These are phyloP conservation scores for Porphyrio hochstetteri DNA, from an alignment of 2,113 vertebrate genomes.

Conservation along the genomic window DNA sequence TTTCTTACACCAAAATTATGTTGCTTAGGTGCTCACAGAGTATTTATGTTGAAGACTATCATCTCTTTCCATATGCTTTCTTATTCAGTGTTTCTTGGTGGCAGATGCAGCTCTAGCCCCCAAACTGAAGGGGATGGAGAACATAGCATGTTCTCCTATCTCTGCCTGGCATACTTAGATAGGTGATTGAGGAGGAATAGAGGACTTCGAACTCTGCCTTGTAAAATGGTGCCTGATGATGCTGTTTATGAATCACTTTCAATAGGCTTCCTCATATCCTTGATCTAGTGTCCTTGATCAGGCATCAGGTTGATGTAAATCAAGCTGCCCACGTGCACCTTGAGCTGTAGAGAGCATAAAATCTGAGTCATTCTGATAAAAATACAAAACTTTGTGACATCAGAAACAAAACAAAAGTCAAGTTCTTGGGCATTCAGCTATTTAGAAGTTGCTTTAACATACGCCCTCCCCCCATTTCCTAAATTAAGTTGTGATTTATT, in stretches of 20 bases:
- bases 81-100: neutral
- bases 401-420: neutral
- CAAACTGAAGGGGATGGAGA: neutral
- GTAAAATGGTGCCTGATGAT: neutral
- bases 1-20: neutral
- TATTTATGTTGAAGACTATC: neutral
- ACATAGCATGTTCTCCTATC: neutral
- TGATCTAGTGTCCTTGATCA: neutral
- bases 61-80: neutral
- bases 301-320: neutral
- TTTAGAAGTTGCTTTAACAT: conserved; percentile 37
- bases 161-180: neutral
- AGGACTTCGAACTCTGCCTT: neutral
- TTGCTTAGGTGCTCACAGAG: neutral
- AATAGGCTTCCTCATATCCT: neutral
- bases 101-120: neutral
- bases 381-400: neutral
- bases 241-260: neutral
- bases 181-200: neutral
- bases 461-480: neutral
- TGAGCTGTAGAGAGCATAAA: neutral
- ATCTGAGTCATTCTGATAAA: neutral
- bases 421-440: neutral
- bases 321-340: neutral
- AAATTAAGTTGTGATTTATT: conserved; percentile 56